Evolutionary conservation across 2,888 invertebrate species (phyloP).

Genomic region (Rhagonycha fulva): DNA sequence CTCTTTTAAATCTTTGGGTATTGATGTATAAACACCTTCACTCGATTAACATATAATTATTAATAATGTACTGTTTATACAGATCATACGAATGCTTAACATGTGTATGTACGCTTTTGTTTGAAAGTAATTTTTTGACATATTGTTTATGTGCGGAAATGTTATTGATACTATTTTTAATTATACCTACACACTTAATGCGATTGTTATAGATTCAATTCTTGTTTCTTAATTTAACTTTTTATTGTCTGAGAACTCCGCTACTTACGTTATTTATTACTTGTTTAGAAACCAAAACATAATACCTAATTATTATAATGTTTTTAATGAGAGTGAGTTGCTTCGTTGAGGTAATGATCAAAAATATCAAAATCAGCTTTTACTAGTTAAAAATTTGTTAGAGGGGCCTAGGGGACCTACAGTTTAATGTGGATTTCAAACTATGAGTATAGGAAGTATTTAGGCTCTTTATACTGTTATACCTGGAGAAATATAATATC

Average conservation of each 20-base stretch:
- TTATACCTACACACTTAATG: neutral
- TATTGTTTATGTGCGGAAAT: neutral
- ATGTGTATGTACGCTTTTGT: neutral
- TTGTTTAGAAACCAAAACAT: neutral
- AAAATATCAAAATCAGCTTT: neutral
- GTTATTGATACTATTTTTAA: neutral
- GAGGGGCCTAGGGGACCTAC: too few species aligned
- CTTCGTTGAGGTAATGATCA: neutral
- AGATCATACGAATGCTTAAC: neutral
- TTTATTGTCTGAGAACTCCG: neutral
- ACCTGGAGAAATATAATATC: too few species aligned
- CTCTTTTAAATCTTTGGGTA: neutral
- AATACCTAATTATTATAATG: neutral
- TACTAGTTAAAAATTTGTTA: too few species aligned
- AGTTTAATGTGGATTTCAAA: too few species aligned
- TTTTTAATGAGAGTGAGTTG: neutral
- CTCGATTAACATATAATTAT: neutral
- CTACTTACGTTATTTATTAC: neutral
- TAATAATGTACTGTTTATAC: neutral
- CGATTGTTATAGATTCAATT: neutral
- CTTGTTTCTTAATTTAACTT: neutral
- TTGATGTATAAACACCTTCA: neutral
- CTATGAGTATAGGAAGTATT: too few species aligned
- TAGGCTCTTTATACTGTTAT: too few species aligned
- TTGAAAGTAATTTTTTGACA: neutral